phyloP scores from a whole-genome alignment of 2,888 invertebrate genomes.

The Ectropis crepuscularia region DNA sequence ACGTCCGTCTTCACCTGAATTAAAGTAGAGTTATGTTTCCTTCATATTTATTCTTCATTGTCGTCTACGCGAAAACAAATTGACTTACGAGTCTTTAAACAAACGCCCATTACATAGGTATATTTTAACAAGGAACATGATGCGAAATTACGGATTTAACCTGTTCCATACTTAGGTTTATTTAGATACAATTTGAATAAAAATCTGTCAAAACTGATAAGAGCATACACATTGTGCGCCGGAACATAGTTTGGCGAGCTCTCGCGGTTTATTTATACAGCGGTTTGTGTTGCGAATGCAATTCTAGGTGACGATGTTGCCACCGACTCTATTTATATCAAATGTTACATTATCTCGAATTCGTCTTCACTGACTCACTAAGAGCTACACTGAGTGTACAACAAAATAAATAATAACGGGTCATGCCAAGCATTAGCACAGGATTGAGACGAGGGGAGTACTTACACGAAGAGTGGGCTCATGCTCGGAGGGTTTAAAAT shows the following conservation, averaged over 20 bases:
- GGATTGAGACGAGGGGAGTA: too few species aligned
- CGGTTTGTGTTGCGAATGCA: conserved; percentile 66
- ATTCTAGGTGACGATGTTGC: conserved; percentile 68
- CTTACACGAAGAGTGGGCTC: too few species aligned
- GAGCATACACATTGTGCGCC: conserved; percentile 8
- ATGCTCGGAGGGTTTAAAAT: too few species aligned
- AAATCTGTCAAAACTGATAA: background rate
- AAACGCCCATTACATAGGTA: too few species aligned
- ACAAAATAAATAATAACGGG: background rate
- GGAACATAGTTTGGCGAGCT: conserved; percentile 49
- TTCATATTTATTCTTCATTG: too few species aligned
- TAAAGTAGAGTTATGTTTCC: too few species aligned
- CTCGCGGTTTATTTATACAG: conserved; percentile 55
- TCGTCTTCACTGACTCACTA: conserved; percentile 57
- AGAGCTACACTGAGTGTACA: conserved; percentile 29
- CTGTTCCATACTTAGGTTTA: background rate
- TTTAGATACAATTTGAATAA: background rate
- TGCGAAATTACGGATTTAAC: too few species aligned
- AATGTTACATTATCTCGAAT: conserved; percentile 58
- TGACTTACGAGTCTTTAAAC: too few species aligned
- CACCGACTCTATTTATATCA: conserved; percentile 56
- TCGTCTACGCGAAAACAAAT: too few species aligned
- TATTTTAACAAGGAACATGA: too few species aligned
- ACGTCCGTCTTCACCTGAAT: too few species aligned
- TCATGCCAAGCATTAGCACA: background rate